phyloP scores from a whole-genome alignment of 2,888 invertebrate genomes.

The Hermaeophaga mercurialis region DNA sequence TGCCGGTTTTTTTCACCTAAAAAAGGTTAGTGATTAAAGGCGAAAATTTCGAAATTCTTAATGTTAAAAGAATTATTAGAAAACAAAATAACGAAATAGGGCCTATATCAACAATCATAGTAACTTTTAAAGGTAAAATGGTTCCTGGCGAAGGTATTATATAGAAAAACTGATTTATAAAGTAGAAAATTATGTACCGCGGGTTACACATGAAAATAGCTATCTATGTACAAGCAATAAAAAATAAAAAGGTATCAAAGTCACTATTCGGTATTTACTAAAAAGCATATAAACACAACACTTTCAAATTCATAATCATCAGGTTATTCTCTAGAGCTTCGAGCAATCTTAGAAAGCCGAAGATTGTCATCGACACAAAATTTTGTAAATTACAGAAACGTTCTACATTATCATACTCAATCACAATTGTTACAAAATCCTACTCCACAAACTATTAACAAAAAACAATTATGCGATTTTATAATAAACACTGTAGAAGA shows the following conservation, averaged over 20 bases:
- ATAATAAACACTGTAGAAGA: neutral
- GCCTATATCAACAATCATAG: conserved; percentile 1
- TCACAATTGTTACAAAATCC: neutral
- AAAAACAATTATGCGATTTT: neutral
- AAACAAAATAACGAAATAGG: neutral
- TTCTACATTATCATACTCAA: neutral
- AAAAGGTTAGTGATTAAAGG: no score
- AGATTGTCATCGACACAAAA: neutral
- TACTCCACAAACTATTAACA: neutral
- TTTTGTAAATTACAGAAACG: neutral
- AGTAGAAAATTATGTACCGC: neutral
- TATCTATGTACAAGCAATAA: neutral
- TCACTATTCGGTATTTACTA: no score
- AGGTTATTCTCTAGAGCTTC: neutral
- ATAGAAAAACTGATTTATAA: neutral
- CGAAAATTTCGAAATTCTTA: neutral
- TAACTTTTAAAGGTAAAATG: neutral
- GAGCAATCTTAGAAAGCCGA: neutral
- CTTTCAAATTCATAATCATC: neutral
- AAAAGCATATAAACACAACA: no score
- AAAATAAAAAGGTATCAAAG: conserved; percentile 6
- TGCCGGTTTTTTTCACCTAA: conserved; percentile 1
- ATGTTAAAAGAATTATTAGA: neutral
- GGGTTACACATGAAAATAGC: neutral
- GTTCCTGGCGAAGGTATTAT: neutral